Evolutionary conservation across 2,113 vertebrate genomes (phyloP).

Genomic region (Etheostoma spectabile): DNA sequence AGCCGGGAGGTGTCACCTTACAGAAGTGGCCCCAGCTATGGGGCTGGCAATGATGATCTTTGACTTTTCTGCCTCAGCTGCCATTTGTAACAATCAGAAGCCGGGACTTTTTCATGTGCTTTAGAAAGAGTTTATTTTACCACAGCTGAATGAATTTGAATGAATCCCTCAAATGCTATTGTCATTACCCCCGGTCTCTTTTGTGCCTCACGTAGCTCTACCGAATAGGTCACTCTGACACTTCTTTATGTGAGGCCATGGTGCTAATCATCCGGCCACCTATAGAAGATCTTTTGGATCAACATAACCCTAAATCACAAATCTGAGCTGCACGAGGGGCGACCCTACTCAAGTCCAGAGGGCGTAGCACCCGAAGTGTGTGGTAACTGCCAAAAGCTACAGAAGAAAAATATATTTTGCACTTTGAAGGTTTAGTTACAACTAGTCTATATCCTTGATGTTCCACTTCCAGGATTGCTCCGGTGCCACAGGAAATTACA

Average conservation of each 20-base stretch:
- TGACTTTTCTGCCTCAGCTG: constrained; percentile 31
- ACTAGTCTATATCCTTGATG: too few relatives aligned
- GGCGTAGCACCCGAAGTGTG: not conserved
- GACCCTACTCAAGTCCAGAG: not conserved
- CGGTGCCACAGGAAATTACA: too few relatives aligned
- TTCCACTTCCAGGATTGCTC: too few relatives aligned
- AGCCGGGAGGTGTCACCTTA: constrained; percentile 35
- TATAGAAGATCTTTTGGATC: not conserved
- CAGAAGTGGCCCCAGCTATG: constrained; percentile 27
- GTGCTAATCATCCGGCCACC: too few relatives aligned
- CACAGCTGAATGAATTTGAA: constrained; percentile 5
- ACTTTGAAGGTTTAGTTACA: too few relatives aligned
- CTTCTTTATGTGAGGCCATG: too few relatives aligned
- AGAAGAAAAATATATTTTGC: not conserved
- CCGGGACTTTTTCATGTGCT: not conserved
- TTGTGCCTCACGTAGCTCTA: not conserved
- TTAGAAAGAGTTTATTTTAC: not conserved
- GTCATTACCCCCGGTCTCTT: constrained; percentile 2
- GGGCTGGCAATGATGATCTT: constrained; percentile 38
- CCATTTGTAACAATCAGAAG: constrained; percentile 25
- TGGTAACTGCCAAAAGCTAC: not conserved
- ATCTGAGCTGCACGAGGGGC: not conserved
- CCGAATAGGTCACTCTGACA: not conserved
- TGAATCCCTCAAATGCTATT: not conserved
- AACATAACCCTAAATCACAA: not conserved